Base-by-base conservation (phyloP, 1,140 invertebrate genomes). In the Ceratina australensis region DNA sequence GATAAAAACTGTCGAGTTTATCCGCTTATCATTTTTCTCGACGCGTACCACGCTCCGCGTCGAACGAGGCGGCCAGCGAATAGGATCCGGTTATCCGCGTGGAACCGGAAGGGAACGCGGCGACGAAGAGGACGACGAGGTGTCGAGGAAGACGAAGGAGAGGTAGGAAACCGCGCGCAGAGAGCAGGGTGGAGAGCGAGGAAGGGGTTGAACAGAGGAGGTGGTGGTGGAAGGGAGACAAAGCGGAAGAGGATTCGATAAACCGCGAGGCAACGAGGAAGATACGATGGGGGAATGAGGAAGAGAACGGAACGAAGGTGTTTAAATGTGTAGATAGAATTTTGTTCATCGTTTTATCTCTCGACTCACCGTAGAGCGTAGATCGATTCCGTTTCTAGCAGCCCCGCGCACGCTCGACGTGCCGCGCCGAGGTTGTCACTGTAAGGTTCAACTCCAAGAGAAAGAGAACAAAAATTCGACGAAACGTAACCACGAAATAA, bases 361-460 rank as follows among this genome's bases (percentile, higher is more conserved):
- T 77, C 68, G 69, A 81, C 60, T 81, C 82, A 73, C 61, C 67
- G 75, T 81, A 81, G 78, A 74, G 56, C 79, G 64, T 82, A 85
- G 84, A 50, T 80, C 72, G 57, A 57, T 68, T 67, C 59, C 68
- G 60, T 56, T 59, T 56, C 24, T 54, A 18, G 63, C 47, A 50
- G 26, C 66, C 42, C 68, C 65, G 71, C 72, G 65, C 59, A 47
- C 20, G 24, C 63, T 61, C 56, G 49, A 73, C 78, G 74, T 66
- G 76, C 3, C 20, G 13, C 49, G 26, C 20, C 33, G 54, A 81
- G 85, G 87, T 68, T 28, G 86, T 90, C 89, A 90, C 89, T 86
- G 89, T 91, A 90, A 90, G 88, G 86, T 91, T 88, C 86, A 90
- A 90, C 88, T 90, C 89, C 89, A 89, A 89, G 64, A 81, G 79